Evolutionary conservation across 2,797 vertebrate species (phyloP).

Genomic region (Chaenodraco wilsoni): DNA sequence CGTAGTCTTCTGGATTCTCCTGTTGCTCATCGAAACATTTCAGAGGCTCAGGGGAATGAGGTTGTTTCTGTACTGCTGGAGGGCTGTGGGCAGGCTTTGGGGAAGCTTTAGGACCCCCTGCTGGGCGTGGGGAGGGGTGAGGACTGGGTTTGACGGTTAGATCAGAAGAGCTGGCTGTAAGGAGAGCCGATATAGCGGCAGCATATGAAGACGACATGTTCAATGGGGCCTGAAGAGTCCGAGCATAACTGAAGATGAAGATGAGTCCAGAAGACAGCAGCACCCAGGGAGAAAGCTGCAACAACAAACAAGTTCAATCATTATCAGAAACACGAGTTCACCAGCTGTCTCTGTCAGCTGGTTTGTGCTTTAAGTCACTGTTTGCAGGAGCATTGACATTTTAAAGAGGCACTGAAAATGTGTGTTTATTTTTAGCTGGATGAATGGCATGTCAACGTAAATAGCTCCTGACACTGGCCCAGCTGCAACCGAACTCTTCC

Average conservation of each 20-base stretch:
- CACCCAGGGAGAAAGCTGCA: slow-evolving; percentile 19
- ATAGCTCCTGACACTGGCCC: slow-evolving; percentile 69
- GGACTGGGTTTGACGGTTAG: slow-evolving; percentile 17
- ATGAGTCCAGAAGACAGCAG: slow-evolving; percentile 16
- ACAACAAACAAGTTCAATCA: slow-evolving; percentile 27
- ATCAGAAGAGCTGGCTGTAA: slow-evolving; percentile 35
- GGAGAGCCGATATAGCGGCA: slow-evolving; percentile 73
- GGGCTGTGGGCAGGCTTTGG: not conserved
- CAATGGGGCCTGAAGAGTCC: slow-evolving; percentile 13
- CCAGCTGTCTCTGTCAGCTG: not conserved
- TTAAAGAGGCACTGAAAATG: slow-evolving; percentile 51
- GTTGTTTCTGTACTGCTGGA: slow-evolving; percentile 13
- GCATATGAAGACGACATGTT: slow-evolving; percentile 79
- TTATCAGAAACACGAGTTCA: slow-evolving; percentile 2
- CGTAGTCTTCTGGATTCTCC: slow-evolving; percentile 78
- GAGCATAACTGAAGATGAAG: slow-evolving; percentile 22
- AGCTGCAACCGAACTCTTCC: slow-evolving; percentile 60
- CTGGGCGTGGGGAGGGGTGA: not conserved
- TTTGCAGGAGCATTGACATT: slow-evolving; percentile 63
- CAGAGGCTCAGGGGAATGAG: slow-evolving; percentile 25
- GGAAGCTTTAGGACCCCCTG: slow-evolving; percentile 9
- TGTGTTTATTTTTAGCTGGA: slow-evolving; percentile 73
- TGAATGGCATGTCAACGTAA: slow-evolving; percentile 77
- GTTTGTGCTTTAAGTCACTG: slow-evolving; percentile 20
- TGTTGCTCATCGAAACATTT: slow-evolving; percentile 67